phyloP scores from a whole-genome alignment of 2,113 vertebrate species.

The Triplophysa tibetana region DNA sequence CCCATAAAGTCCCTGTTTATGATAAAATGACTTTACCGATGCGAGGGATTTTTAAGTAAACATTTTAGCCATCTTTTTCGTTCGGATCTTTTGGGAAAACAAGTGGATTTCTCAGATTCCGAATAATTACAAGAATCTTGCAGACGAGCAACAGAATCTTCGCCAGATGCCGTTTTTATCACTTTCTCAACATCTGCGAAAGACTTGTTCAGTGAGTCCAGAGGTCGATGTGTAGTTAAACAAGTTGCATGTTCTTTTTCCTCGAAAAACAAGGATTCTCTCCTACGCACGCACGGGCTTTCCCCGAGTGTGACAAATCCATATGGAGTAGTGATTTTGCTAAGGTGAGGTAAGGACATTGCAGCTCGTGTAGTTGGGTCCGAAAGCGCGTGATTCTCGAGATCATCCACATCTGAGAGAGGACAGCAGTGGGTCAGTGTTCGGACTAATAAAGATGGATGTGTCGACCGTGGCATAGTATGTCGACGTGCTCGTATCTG shows the following conservation, averaged over 20 bases:
- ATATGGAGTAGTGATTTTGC: constrained; percentile 67
- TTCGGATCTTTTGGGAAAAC: constrained; percentile 32
- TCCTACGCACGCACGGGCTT: constrained; percentile 66
- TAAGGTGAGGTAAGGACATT: constrained; percentile 65
- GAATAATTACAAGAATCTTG: neutral
- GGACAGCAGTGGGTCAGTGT: constrained; percentile 52
- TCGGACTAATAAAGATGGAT: constrained; percentile 17
- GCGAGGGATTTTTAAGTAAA: constrained; percentile 61
- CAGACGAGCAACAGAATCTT: neutral
- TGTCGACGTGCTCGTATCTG: constrained; percentile 39
- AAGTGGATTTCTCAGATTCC: neutral
- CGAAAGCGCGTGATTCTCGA: constrained; percentile 50
- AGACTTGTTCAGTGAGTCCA: constrained; percentile 3
- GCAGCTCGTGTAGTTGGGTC: constrained; percentile 64
- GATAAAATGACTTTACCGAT: constrained; percentile 13
- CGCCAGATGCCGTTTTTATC: constrained; percentile 11
- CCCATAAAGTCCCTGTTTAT: neutral
- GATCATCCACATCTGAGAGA: constrained; percentile 41
- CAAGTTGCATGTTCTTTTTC: neutral
- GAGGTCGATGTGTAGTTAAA: constrained; percentile 3
- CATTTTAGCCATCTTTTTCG: constrained; percentile 66
- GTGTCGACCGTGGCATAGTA: constrained; percentile 22
- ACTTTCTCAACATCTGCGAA: neutral
- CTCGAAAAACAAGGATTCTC: constrained; percentile 73
- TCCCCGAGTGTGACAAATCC: constrained; percentile 67